Evolutionary conservation across 2,797 vertebrate genomes (phyloP).

Genomic region (Anableps anableps): DNA sequence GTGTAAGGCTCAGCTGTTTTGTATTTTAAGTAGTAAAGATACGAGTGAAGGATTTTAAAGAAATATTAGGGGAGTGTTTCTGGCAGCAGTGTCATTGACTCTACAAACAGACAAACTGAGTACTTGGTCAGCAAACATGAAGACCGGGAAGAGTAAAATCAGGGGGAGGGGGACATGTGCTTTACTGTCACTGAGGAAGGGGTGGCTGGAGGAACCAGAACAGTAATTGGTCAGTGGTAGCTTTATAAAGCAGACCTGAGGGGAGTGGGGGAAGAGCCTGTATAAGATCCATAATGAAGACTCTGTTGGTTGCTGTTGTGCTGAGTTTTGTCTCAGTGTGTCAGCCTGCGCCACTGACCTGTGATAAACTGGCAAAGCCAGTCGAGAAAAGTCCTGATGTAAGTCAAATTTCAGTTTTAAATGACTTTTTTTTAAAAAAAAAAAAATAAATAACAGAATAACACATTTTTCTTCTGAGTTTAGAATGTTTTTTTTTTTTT

Average conservation of each 20-base stretch:
- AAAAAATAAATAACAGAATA: background rate
- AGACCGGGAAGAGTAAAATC: background rate
- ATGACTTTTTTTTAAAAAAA: background rate
- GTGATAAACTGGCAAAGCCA: conserved; percentile 41
- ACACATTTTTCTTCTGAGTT: background rate
- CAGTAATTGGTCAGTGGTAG: conserved; percentile 29
- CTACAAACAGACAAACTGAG: background rate
- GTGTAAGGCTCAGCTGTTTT: background rate
- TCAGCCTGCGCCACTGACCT: conserved; percentile 42
- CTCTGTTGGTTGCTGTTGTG: conserved; percentile 33
- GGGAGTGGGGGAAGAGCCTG: background rate
- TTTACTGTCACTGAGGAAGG: background rate
- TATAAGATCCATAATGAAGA: conserved; percentile 43
- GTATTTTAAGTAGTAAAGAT: too few relatives aligned
- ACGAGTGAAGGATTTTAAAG: background rate
- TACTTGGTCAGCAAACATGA: conserved; percentile 13
- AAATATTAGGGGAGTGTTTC: background rate
- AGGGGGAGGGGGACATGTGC: background rate
- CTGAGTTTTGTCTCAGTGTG: conserved; percentile 47
- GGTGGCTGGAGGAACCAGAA: background rate
- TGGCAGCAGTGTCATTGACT: conserved; percentile 8
- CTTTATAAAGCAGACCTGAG: conserved; percentile 6
- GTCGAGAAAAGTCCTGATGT: conserved; percentile 28
- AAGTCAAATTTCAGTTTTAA: conserved; percentile 16
- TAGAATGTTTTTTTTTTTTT: background rate